Percentiles rank a stretch among this genome's conserved stretches.
Evolutionary conservation across 2,797 vertebrate species (phyloP).

Genomic region (Syndactyla subalaris): DNA sequence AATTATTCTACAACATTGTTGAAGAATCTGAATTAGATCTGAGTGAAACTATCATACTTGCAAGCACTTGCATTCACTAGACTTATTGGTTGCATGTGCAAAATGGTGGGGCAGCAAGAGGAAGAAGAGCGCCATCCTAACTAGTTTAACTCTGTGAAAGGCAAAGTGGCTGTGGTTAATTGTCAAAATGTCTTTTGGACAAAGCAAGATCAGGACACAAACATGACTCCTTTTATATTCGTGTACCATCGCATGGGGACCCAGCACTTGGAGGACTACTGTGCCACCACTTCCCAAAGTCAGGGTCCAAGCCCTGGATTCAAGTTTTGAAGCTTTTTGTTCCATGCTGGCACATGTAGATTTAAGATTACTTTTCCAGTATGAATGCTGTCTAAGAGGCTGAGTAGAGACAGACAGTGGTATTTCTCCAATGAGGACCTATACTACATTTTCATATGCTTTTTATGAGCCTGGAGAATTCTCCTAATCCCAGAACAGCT

Average conservation of each 20-base stretch:
- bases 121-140: not conserved
- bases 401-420: not conserved
- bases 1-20: not conserved
- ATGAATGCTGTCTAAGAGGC: not conserved
- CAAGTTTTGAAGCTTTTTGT: not conserved
- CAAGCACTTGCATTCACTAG: not conserved
- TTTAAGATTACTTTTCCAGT: not conserved
- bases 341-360: not conserved
- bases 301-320: not conserved
- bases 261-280: not conserved
- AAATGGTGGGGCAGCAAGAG: not conserved
- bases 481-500: not conserved
- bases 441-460: not conserved
- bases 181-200: not conserved
- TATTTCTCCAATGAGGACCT: not conserved
- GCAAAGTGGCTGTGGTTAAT: not conserved
- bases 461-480: not conserved
- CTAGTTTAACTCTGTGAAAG: not conserved
- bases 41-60: not conserved
- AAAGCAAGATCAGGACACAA: not conserved
- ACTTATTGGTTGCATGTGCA: not conserved
- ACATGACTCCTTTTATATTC: not conserved
- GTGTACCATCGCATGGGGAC: accelerated
- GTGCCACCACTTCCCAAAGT: not conserved
- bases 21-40: not conserved